Evolutionary conservation across 1,140 invertebrate species (phyloP).

Genomic region (Panulirus ornatus): DNA sequence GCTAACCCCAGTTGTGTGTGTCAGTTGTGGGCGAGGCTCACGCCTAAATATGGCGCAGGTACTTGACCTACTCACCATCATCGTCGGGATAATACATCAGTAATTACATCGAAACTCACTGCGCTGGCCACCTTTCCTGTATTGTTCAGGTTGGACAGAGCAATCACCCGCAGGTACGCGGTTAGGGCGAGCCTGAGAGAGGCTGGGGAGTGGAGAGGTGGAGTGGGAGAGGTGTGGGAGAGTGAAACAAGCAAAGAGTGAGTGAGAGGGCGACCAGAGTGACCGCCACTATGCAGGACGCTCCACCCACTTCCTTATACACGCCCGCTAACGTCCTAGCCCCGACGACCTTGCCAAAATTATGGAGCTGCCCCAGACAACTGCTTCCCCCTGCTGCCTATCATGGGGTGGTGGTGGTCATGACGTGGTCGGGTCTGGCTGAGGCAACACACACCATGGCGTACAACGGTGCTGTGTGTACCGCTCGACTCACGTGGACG

Average conservation of each 20-base stretch:
- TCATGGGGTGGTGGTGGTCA: slow-evolving; percentile 25
- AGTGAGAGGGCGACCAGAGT: slow-evolving; percentile 11
- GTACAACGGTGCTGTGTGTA: too few species aligned
- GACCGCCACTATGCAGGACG: slow-evolving; percentile 48
- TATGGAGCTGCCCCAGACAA: slow-evolving; percentile 60
- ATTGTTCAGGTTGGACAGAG: background rate
- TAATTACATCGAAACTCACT: background rate
- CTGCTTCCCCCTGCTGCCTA: slow-evolving; percentile 28
- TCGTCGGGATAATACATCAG: background rate
- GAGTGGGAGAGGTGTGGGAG: background rate
- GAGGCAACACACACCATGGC: too few species aligned
- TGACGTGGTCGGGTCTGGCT: background rate
- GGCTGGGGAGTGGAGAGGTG: background rate
- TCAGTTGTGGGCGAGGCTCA: background rate
- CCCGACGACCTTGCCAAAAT: slow-evolving; percentile 69
- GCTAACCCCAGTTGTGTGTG: background rate
- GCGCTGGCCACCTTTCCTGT: background rate
- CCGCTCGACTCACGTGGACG: too few species aligned
- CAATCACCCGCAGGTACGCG: background rate
- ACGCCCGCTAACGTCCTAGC: slow-evolving; percentile 64
- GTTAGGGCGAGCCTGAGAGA: slow-evolving; percentile 1
- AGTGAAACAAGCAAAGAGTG: background rate
- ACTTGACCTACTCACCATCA: slow-evolving; percentile 38
- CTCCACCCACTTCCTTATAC: slow-evolving; percentile 70
- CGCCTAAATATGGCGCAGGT: slow-evolving; percentile 42